A percentile compares a stretch with the other conserved stretches of the same genome.
Evolutionary conservation across 2,797 vertebrate genomes (phyloP).

Genomic region (Enteromius unitaeniatus): DNA sequence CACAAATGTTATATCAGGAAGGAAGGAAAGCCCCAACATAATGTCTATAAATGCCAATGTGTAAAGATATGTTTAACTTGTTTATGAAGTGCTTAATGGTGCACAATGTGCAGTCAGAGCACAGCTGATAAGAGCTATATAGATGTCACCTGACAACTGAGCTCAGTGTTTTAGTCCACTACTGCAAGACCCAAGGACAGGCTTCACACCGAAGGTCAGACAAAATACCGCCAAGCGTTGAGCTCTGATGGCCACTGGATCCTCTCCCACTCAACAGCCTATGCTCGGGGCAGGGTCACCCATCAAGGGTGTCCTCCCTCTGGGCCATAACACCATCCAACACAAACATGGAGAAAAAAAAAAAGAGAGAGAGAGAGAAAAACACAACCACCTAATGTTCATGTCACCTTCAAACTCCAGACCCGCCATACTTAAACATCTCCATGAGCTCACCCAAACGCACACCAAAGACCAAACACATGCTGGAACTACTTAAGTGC

Average conservation of each 20-base stretch:
- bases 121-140: not conserved
- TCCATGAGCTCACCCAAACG: not conserved
- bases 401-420: constrained; percentile 18
- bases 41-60: not conserved
- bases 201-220: constrained; percentile 40
- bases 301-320: constrained; percentile 30
- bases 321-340: constrained; percentile 30
- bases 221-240: not conserved
- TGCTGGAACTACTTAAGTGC: not conserved
- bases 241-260: not conserved
- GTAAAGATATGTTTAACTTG: not conserved
- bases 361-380: not conserved
- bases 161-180: not conserved
- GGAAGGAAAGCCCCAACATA: not conserved
- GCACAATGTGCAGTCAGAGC: not conserved
- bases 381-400: not conserved
- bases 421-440: constrained; percentile 1
- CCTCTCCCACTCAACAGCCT: constrained; percentile 6
- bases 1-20: no score
- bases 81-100: not conserved
- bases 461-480: not conserved
- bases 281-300: constrained; percentile 41
- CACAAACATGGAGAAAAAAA: not conserved
- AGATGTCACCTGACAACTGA: constrained; percentile 16
- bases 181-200: constrained; percentile 27